Evolutionary conservation across 1,140 invertebrate species (phyloP), one percentile per base, ranked within the genome.

Genomic region (Luehdorfia chinensis): DNA sequence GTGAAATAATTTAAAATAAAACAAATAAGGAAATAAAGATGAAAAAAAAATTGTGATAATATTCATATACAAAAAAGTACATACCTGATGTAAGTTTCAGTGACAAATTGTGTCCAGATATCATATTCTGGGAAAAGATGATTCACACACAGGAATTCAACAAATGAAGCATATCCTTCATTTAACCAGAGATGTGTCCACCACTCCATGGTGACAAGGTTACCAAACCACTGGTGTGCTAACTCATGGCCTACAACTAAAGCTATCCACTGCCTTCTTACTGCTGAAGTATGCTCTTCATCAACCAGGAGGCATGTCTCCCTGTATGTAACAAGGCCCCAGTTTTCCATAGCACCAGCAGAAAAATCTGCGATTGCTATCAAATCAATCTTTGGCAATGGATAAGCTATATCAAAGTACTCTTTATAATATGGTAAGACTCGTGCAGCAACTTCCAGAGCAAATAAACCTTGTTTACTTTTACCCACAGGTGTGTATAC

Each of bases 271-370:
- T 98, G 96, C 64, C 96, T 94, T 31, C 92, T 90, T 14, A 92
- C 90, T 2, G 94, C 89, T 14, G 95, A 96, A 0, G 95, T 95
- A 66, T 96, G 95, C 56, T 94, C 87, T 1, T 93, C 90, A 87
- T 97, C 95, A 1, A 96, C 94, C 2, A 97, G 81, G 0, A 97
- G 87, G 66, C 93, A 94, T 1, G 93, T 93, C 77, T 97, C 95
- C 43, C 95, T 90, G 52, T 88, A 91, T 46, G 89, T 90, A 6
- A 90, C 89, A 15, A 90, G 57, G 11, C 96, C 97, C 97, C 97
- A 98, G 84, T 98, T 98, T 84, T 98, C 97, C 97, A 99, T 98
- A 27, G 96, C 97, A 52, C 96, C 95, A 21, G 92, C 90, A 19
- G 93, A 93, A 64, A 97, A 98, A 77, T 98, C 97, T 9, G 96